Conservation (phyloP, 2,888 invertebrate species). For the Gerris lacustris region DNA sequence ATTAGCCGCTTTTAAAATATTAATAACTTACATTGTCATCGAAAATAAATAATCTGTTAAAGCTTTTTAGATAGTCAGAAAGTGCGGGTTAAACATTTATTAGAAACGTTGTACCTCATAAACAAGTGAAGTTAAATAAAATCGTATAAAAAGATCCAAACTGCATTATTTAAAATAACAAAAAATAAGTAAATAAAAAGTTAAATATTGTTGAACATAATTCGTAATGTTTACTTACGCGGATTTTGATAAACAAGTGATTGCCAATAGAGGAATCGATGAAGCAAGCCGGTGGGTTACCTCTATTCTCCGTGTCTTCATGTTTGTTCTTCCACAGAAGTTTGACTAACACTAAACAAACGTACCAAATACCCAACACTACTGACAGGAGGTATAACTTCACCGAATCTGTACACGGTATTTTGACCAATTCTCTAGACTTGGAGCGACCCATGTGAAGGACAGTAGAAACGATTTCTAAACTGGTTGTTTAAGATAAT, state of each 20-base stretch:
- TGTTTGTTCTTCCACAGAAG: slow-evolving; percentile 40
- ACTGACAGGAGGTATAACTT: slow-evolving; percentile 42
- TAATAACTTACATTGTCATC: no score
- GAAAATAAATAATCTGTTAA: no score
- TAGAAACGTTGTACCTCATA: no score
- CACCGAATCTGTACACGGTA: slow-evolving; percentile 40
- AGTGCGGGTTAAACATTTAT: no score
- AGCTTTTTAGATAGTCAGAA: no score
- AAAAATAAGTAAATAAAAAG: no score
- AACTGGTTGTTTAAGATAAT: no score
- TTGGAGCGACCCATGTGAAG: neutral
- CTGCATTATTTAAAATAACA: no score
- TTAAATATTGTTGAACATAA: no score
- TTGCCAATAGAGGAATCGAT: slow-evolving; percentile 47
- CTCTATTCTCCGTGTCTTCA: slow-evolving; percentile 28
- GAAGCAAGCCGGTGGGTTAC: slow-evolving; percentile 48
- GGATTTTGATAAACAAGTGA: slow-evolving; percentile 52
- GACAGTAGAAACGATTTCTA: neutral
- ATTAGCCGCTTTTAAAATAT: no score
- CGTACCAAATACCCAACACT: slow-evolving; percentile 42
- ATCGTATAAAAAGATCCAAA: no score
- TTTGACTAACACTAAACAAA: slow-evolving; percentile 40
- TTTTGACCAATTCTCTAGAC: slow-evolving; percentile 37
- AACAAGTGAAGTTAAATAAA: no score
- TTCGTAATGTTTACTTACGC: slow-evolving; percentile 39